A percentile compares a stretch with the other conserved stretches of the same genome.
Conservation (phyloP, 2,888 invertebrate species). For the Carcina quercana region DNA sequence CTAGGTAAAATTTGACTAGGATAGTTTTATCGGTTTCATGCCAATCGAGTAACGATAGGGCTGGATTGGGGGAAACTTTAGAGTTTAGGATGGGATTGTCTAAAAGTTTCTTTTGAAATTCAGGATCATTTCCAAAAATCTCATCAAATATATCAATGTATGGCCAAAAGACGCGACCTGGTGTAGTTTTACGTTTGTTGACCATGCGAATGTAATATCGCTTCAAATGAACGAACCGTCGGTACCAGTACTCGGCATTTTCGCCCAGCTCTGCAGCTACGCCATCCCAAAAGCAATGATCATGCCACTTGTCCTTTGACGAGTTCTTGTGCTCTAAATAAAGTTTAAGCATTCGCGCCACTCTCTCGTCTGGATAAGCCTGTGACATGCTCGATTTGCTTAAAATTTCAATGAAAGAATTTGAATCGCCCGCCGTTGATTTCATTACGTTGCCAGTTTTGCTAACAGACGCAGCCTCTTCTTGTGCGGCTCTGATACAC, state of each 20-base stretch:
- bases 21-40: constrained; percentile 46
- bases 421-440: too few relatives aligned
- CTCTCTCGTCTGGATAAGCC: constrained; percentile 36
- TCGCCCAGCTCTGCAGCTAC: constrained; percentile 52
- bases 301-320: constrained; percentile 37
- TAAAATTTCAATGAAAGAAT: constrained; percentile 34
- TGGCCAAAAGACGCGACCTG: constrained; percentile 45
- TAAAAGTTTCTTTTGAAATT: constrained; percentile 41
- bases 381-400: constrained; percentile 18
- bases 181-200: constrained; percentile 34
- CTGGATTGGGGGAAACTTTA: background rate
- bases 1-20: constrained; percentile 54
- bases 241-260: constrained; percentile 56
- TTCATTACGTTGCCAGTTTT: too few relatives aligned
- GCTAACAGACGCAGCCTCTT: constrained; percentile 25
- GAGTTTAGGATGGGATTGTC: too few relatives aligned
- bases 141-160: constrained; percentile 52
- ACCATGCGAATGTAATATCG: constrained; percentile 54
- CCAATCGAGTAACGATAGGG: constrained; percentile 27
- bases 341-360: constrained; percentile 44
- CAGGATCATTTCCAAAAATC: constrained; percentile 46
- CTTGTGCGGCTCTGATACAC: too few relatives aligned
- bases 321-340: constrained; percentile 48
- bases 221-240: constrained; percentile 55
- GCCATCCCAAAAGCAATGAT: constrained; percentile 51